Conservation (phyloP, 2,113 vertebrate genomes). For the Pteruthius melanotis region DNA sequence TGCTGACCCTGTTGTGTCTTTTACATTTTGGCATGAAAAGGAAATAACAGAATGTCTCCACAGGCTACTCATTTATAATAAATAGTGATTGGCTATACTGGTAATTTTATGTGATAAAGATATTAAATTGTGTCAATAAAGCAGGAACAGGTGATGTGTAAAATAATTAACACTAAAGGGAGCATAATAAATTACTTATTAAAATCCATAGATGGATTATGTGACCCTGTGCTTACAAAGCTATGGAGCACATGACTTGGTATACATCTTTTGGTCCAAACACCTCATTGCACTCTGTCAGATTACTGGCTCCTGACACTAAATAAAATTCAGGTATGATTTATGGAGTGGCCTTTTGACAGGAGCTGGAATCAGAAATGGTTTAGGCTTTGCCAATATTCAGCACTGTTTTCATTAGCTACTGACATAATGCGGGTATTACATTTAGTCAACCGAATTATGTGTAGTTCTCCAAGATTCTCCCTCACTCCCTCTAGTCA, state of each 20-base stretch:
- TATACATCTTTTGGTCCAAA: constrained; percentile 74
- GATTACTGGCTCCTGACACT: constrained; percentile 69
- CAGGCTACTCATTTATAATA: background rate
- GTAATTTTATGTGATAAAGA: constrained; percentile 57
- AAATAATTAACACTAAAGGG: constrained; percentile 83
- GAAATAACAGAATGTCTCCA: constrained; percentile 10
- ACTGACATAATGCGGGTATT: constrained; percentile 68
- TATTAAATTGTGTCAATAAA: constrained; percentile 61
- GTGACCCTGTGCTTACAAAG: constrained; percentile 74
- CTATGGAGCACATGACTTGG: constrained; percentile 75
- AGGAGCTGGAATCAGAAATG: constrained; percentile 70
- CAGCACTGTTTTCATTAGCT: constrained; percentile 75
- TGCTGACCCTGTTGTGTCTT: background rate
- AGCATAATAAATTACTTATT: constrained; percentile 88
- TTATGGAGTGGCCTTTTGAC: constrained; percentile 75
- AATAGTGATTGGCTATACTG: background rate
- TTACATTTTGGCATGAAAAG: background rate
- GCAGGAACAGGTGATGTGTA: constrained; percentile 67
- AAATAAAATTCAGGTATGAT: constrained; percentile 74
- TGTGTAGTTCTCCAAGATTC: constrained; percentile 67
- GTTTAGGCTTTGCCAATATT: constrained; percentile 54
- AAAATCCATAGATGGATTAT: constrained; percentile 83
- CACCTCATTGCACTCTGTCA: constrained; percentile 74
- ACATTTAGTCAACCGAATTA: constrained; percentile 78
- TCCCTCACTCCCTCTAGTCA: constrained; percentile 73